Evolutionary conservation across 2,113 vertebrate genomes (phyloP), one percentile per base, ranked within the genome.

Genomic region (Sorex fumeus): DNA sequence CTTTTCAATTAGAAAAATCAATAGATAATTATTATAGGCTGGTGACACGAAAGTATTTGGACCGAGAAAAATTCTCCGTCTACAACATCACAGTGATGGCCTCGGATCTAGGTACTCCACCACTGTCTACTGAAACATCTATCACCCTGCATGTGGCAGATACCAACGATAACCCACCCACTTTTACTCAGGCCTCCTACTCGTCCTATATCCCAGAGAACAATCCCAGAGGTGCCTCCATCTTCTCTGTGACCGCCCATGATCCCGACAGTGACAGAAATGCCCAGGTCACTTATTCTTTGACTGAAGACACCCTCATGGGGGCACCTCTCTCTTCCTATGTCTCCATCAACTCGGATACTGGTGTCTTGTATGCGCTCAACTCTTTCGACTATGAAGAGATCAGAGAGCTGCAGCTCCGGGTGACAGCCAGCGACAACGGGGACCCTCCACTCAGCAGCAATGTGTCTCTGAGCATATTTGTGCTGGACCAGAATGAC

Each of bases 401-500:
- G 69, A 83, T 98, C 21, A 72, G 0, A 72, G 91, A 97, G 80
- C 84, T 97, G 23, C 64, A 93, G 1, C 75, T 98, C 53, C 60
- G 64, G 6, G 88, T 98, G 3, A 97, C 93, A 75, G 98, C 97
- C 1, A 98, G 95, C 23, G 98, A 98, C 47, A 97, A 95, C 0
- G 98, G 98, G 1, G 95, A 96, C 5, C 97, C 98, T 0, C 86
- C 98, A 2, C 93, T 98, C 30, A 97, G 97, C 87, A 98, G 96
- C 88, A 98, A 98, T 1, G 95, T 94, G 1, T 97, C 98, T 0
- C 86, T 98, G 15, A 98, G 30, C 67, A 76, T 99, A 57, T 95
- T 93, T 4, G 96, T 99, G 12, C 75, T 97, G n/a, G 98, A 98
- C 93, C 96, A 97, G 89, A 98, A 98, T 0, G 98, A 98, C 95